A percentile compares a stretch with the other conserved stretches of the same genome.
phyloP scores from a whole-genome alignment of 2,888 invertebrate genomes.

The Rhogogaster chlorosoma region DNA sequence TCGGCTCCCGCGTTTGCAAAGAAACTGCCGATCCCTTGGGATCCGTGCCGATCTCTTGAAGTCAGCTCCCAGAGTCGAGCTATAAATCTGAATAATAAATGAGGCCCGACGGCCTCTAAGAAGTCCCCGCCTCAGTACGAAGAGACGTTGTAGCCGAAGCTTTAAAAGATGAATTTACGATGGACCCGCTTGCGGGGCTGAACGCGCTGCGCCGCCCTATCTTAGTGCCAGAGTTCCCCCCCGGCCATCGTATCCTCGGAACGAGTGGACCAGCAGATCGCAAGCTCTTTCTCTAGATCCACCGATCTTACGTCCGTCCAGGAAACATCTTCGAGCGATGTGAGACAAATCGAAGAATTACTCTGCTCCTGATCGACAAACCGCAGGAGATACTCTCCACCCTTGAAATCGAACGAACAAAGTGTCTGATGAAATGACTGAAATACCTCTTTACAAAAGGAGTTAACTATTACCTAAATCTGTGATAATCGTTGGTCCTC shows the following conservation, averaged over 20 bases:
- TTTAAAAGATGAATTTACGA: constrained; percentile 76
- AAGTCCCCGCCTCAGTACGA: constrained; percentile 76
- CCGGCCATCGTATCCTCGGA: not conserved
- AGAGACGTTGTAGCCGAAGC: constrained; percentile 67
- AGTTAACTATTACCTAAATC: not conserved
- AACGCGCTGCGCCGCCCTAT: constrained; percentile 30
- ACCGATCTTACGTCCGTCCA: constrained; percentile 14
- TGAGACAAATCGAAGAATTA: constrained; percentile 49
- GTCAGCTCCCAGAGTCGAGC: constrained; percentile 73
- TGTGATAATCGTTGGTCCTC: not conserved
- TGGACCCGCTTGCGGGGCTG: constrained; percentile 42
- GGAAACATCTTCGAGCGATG: constrained; percentile 11
- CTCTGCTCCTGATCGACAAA: constrained; percentile 37
- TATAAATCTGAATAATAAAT: constrained; percentile 78
- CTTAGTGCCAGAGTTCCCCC: constrained; percentile 22
- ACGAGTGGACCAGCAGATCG: constrained; percentile 24
- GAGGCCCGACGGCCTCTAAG: constrained; percentile 77
- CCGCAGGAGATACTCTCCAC: not conserved
- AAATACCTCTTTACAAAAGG: not conserved
- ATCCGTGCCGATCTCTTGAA: constrained; percentile 72
- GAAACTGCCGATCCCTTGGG: constrained; percentile 64
- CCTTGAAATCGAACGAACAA: not conserved
- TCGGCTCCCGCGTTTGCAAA: constrained; percentile 68
- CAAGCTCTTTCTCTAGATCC: constrained; percentile 32
- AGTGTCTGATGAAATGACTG: not conserved